Base-by-base conservation (phyloP, 1,140 invertebrate genomes). In the Heliconius congener region DNA sequence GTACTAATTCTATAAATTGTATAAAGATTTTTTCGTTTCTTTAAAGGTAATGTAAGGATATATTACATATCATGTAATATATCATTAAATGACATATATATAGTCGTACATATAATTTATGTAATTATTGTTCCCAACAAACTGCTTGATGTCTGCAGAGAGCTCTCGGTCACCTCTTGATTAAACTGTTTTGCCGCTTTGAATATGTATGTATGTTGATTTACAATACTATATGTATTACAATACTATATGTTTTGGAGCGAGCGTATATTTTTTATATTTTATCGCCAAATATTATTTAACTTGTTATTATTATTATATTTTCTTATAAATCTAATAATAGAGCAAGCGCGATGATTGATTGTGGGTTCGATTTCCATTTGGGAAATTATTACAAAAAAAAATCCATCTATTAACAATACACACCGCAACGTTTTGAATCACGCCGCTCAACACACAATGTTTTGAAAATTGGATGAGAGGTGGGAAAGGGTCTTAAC, bases 181-280 rank as follows among this genome's bases (percentile, higher is more conserved):
- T 77, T 77, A 73, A 77, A 77, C 52, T 77, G 76, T 77, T 77
- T 72, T 72, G 71, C 50, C 71, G 30, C 71, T 74, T 46, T 30
- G 16, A 50, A 52, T 23, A 27, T 46, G 23, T 74, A 23, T 73
- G 30, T 46, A 73, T 71, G 71, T 39, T 39, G 18, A 71, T 27
- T 27, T 2, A 27, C 23, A 66, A 66, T 66, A 23, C 23, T 23
- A 23, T 23, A 23, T 23, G 23, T 23, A 23, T 27, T 2, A 27
- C 23, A 66, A 66, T 66, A 66, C 9, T 66, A 27, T 66, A n/a
- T 55, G 18, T 55, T 55, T 55, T n/a, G 52, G 19, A 55, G 42
- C 13, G 13, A 55, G 42, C 13, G 13, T 8, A 55, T 19, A 55
- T 55, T 55, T 8, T 57, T 57, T 11, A 23, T 23, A 57, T 3